phyloP scores from a whole-genome alignment of 2,797 vertebrate species.

The Liasis olivaceus region DNA sequence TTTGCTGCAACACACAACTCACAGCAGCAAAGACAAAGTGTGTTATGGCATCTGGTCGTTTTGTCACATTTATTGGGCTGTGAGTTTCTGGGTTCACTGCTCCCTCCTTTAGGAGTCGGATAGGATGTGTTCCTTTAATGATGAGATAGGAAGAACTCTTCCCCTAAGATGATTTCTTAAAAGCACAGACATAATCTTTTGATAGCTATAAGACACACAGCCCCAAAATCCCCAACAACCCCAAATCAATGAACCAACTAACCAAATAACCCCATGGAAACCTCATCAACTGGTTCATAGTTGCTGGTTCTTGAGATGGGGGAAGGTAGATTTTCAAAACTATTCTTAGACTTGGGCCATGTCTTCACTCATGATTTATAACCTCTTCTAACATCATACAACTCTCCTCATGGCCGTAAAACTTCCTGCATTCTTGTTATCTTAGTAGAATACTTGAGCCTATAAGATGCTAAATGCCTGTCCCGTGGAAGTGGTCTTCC shows the following conservation, averaged over 20 bases:
- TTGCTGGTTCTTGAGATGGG: too few species aligned
- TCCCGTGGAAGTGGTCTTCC: too few species aligned
- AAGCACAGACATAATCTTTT: background rate
- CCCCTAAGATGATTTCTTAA: background rate
- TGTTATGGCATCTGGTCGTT: background rate
- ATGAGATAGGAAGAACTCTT: background rate
- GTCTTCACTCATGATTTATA: too few species aligned
- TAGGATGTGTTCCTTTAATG: background rate
- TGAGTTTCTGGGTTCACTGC: background rate
- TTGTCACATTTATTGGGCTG: background rate
- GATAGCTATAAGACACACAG: background rate
- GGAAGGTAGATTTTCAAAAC: too few species aligned
- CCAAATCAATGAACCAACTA: background rate
- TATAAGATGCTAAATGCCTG: too few species aligned
- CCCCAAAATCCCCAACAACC: background rate
- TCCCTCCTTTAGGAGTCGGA: background rate
- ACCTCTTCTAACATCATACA: too few species aligned
- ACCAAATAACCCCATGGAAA: too few species aligned
- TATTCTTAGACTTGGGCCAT: too few species aligned
- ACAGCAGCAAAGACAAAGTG: background rate
- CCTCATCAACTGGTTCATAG: too few species aligned
- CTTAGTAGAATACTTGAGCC: too few species aligned
- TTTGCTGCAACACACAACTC: background rate
- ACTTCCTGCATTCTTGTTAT: too few species aligned
- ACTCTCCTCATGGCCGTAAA: too few species aligned